Base-by-base conservation (phyloP, 1,140 invertebrate genomes). In the Thaumatotibia leucotreta region DNA sequence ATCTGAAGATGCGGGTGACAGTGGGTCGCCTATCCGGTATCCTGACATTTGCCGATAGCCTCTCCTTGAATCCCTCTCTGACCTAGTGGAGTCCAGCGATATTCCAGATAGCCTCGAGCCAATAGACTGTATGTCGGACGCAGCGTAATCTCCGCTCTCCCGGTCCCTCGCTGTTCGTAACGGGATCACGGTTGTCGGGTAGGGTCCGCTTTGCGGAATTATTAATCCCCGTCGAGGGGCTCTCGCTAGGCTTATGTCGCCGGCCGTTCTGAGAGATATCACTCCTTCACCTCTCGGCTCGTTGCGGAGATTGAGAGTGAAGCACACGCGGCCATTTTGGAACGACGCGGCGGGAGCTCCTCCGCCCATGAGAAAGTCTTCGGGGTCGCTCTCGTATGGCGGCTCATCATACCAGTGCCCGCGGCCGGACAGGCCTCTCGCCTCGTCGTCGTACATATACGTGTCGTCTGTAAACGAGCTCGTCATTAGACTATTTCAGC, bases 391-490 rank as follows among this genome's bases (percentile, higher is more conserved):
- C 83, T 97, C 96, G 76, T 97, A 97, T 4, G 96, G 96, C 17
- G 96, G 96, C 89, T 97, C 96, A 79, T 97, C 96, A 80, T 97
- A 97, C 96, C 96, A 97, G 80, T 97, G 96, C 50, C 93, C 92
- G 75, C 94, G 86, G 39, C 92, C 92, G 33, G 92, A 92, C 22
- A 94, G 91, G 32, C 94, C 93, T 75, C 94, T 88, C 32, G 94
- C 93, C 70, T 96, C 96, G 77, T 97, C 96, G 76, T 97, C 96
- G 87, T 97, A 97, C 96, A 97, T 97, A 78, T 97, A 97, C 8
- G 96, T 97, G 86, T 97, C 96, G 92, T 97, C 96, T 96, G 91
- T 69, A 92, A 92, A 91, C 83, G 79, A 87, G 77, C 76, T 77
- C 68, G 73, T 74, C 66, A 83, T 91, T 91, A 92, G 76, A 74